Percentiles rank a stretch among this genome's conserved stretches.
Conservation (phyloP, 2,797 vertebrate genomes). For the Decapterus maruadsi region DNA sequence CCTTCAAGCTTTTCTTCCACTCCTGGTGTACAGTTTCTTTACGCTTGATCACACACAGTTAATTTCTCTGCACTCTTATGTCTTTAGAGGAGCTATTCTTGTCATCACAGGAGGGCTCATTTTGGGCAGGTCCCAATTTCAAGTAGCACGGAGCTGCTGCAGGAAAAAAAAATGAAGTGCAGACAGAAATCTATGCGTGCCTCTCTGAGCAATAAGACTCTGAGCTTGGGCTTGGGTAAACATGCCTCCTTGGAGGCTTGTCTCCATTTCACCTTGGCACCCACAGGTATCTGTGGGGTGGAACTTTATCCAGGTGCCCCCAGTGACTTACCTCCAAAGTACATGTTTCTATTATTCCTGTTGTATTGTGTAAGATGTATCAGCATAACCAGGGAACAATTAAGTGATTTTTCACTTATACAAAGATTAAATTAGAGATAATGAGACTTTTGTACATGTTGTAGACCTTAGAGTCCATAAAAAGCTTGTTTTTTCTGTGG, state of each 20-base stretch:
- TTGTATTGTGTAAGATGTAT: constrained; percentile 20
- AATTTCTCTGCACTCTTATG: constrained; percentile 56
- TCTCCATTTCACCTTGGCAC: constrained; percentile 79
- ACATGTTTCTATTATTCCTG: constrained; percentile 47
- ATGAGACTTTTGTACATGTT: too few relatives aligned
- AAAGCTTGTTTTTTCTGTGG: not conserved
- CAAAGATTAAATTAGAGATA: not conserved
- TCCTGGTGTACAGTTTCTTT: constrained; percentile 49
- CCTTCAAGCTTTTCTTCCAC: constrained; percentile 31
- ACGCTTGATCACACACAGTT: constrained; percentile 66
- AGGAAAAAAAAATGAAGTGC: constrained; percentile 52
- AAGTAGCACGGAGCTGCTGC: constrained; percentile 60
- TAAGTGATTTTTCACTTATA: constrained; percentile 3
- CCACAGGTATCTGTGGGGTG: constrained; percentile 50
- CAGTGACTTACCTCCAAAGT: constrained; percentile 56
- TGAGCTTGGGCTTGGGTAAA: constrained; percentile 77
- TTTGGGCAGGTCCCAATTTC: constrained; percentile 66
- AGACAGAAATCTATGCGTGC: constrained; percentile 66
- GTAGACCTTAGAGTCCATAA: too few relatives aligned
- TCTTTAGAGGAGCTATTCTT: constrained; percentile 71
- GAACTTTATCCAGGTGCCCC: constrained; percentile 62
- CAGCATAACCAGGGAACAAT: not conserved
- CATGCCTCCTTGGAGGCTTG: constrained; percentile 77
- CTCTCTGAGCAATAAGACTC: constrained; percentile 67
- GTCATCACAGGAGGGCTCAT: constrained; percentile 59